phyloP scores from a whole-genome alignment of 2,888 invertebrate species.

The Myopa testacea region DNA sequence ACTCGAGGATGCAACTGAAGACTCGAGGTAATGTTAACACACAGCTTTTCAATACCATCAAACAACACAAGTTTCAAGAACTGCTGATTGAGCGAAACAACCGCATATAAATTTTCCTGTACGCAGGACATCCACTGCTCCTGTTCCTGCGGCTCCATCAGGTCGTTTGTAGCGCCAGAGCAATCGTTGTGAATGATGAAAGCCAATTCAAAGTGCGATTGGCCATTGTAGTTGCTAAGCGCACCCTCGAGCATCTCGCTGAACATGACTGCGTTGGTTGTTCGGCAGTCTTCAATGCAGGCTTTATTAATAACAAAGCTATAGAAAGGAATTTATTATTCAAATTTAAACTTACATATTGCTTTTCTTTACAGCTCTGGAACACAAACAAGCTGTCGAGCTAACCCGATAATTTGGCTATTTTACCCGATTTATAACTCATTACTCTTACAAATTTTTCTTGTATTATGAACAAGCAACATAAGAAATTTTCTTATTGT shows the following conservation, averaged over 20 bases:
- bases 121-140: conserved; percentile 57
- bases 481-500: too few species aligned
- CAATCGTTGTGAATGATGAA: conserved; percentile 63
- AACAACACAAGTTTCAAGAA: conserved; percentile 53
- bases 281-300: conserved; percentile 51
- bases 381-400: too few species aligned
- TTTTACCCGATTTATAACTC: too few species aligned
- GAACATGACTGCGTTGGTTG: conserved; percentile 43
- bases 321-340: too few species aligned
- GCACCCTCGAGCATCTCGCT: conserved; percentile 47
- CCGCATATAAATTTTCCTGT: conserved; percentile 55
- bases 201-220: conserved; percentile 54
- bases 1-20: conserved; percentile 57
- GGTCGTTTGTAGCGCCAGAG: conserved; percentile 54
- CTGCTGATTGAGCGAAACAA: conserved; percentile 60
- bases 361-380: too few species aligned
- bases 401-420: too few species aligned
- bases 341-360: too few species aligned
- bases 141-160: conserved; percentile 58
- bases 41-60: conserved; percentile 50
- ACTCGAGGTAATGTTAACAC: conserved; percentile 61
- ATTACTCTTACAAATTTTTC: too few species aligned
- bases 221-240: conserved; percentile 36
- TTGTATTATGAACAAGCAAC: too few species aligned
- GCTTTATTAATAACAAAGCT: too few species aligned